phyloP scores from a whole-genome alignment of 1,140 invertebrate genomes.

The Drosophila lini region DNA sequence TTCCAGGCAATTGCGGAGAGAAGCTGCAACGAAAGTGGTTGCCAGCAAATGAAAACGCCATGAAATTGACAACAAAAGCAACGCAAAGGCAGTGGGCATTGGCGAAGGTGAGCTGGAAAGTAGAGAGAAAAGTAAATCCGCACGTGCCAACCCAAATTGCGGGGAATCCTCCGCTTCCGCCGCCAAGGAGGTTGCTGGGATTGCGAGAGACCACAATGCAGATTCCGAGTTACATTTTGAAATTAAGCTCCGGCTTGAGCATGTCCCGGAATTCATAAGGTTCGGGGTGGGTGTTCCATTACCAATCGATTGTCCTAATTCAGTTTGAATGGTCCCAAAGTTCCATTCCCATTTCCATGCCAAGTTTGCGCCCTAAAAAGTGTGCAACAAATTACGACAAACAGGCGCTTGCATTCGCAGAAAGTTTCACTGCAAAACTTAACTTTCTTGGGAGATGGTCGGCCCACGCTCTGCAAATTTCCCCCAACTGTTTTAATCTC shows the following conservation, averaged over 20 bases:
- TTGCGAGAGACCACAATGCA: slow-evolving; percentile 46
- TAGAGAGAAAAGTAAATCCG: slow-evolving; percentile 52
- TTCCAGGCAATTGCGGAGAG: slow-evolving; percentile 33
- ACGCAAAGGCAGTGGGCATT: neutral
- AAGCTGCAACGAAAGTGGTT: slow-evolving; percentile 38
- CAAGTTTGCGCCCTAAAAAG: slow-evolving; percentile 24
- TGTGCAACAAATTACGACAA: slow-evolving; percentile 48
- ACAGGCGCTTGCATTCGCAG: slow-evolving; percentile 47
- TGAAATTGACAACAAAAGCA: slow-evolving; percentile 56
- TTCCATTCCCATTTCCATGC: neutral
- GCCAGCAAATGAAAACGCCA: slow-evolving; percentile 43
- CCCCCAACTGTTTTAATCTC: slow-evolving; percentile 59
- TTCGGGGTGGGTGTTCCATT: slow-evolving; percentile 16
- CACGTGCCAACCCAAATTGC: slow-evolving; percentile 47
- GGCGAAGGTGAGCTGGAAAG: slow-evolving; percentile 49
- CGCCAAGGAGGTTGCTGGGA: neutral
- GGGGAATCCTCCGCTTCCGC: slow-evolving; percentile 8
- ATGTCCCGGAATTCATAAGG: slow-evolving; percentile 15
- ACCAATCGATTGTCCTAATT: slow-evolving; percentile 43
- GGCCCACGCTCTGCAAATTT: slow-evolving; percentile 33
- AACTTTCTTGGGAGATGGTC: slow-evolving; percentile 37
- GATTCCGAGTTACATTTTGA: slow-evolving; percentile 38
- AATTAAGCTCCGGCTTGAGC: slow-evolving; percentile 34
- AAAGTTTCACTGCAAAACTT: slow-evolving; percentile 59
- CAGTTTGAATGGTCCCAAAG: neutral